Percentiles rank a stretch among this genome's conserved stretches.
Evolutionary conservation across 2,888 invertebrate species (phyloP).

Genomic region (Chloroclysta siterata): DNA sequence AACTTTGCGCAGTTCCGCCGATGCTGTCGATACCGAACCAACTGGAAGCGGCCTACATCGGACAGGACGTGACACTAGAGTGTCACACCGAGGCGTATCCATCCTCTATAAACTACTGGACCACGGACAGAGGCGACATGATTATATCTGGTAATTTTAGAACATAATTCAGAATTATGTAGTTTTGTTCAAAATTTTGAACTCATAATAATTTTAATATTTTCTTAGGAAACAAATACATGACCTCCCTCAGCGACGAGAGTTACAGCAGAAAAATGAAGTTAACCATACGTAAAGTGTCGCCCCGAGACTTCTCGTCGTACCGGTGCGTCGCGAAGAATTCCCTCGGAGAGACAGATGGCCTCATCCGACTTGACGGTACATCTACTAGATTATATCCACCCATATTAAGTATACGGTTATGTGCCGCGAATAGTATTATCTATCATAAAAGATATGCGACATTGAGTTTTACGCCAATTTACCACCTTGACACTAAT

Average conservation of each 20-base stretch:
- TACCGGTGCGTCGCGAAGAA: slow-evolving; percentile 97
- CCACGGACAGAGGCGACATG: slow-evolving; percentile 95
- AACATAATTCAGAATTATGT: background rate
- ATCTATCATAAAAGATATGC: slow-evolving; percentile 37
- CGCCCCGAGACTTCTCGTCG: slow-evolving; percentile 92
- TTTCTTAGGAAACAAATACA: slow-evolving; percentile 92
- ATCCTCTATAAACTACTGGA: slow-evolving; percentile 97
- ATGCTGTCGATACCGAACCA: slow-evolving; percentile 97
- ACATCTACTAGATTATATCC: slow-evolving; percentile 61
- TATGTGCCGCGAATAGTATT: slow-evolving; percentile 37
- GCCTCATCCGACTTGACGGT: slow-evolving; percentile 95
- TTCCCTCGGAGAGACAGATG: slow-evolving; percentile 95
- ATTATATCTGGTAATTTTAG: slow-evolving; percentile 91
- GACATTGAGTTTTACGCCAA: slow-evolving; percentile 40
- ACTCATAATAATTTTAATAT: background rate
- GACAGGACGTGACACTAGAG: slow-evolving; percentile 94
- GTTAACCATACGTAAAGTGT: slow-evolving; percentile 93
- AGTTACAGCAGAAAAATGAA: slow-evolving; percentile 96
- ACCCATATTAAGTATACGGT: slow-evolving; percentile 42
- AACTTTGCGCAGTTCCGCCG: slow-evolving; percentile 90
- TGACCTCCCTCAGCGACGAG: slow-evolving; percentile 92
- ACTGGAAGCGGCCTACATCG: slow-evolving; percentile 94
- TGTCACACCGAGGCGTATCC: slow-evolving; percentile 97
- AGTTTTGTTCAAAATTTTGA: background rate
- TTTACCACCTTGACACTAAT: slow-evolving; percentile 33